Base-by-base conservation (phyloP, 2,797 vertebrate species). In the Microcaecilia unicolor region DNA sequence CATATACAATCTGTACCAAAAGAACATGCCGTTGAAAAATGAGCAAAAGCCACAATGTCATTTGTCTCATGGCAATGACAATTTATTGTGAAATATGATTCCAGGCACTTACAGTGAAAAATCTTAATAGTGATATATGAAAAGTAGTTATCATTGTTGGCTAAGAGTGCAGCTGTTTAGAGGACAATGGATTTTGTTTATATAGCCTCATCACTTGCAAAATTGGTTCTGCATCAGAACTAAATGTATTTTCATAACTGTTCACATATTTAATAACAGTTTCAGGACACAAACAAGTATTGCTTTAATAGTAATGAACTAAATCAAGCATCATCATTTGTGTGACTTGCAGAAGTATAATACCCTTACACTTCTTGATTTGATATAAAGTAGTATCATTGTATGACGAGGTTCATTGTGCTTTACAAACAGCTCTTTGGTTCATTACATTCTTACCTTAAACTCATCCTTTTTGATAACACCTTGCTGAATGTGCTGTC, bases 391-490 rank as follows among this genome's bases (percentile, higher is more conserved):
- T 16, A 5, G 6, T 14, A 27, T 7, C 57, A 47, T 5, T 30
- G 5, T 10, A 35, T 12, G 45, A 45, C 26, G 15, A 16, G 8
- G 22, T 64, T 55, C 44, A 51, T 31, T 31, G 20, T 2, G 41
- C 47, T 12, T 52, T 68, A 37, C 63, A 69, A 51, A 33, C 7
- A 45, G 23, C 26, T 38, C 27, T 13, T 18, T 50, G 25, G 10
- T 45, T 61, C 54, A 29, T 41, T 53, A 42, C 55, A 54, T 35
- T 54, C 57, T 9, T 77, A 96, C 95, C 92, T 99, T 99, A 72
- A 99, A 99, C 39, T 93, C 88, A 67, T 97, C 94, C 71, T 92
- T 98, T 81, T 85, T 91, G 69, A 99, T 93, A 67, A 96, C 65
- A 3, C 89, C 91, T 1, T 93, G 88, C 48, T 93, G 88, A 55